phyloP scores from a whole-genome alignment of 2,797 vertebrate species.

The Halcyon badia region DNA sequence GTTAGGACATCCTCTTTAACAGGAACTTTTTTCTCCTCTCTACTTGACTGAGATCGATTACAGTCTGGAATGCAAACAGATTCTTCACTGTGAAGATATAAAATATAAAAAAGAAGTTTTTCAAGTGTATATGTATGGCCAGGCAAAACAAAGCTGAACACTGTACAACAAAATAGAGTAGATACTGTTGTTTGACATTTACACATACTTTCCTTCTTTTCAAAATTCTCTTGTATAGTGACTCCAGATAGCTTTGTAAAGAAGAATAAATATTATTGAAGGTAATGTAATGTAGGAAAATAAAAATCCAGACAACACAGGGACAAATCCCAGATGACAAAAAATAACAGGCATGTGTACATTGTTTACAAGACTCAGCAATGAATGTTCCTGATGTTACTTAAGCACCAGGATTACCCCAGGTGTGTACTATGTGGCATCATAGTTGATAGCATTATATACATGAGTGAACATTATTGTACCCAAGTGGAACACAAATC shows the following conservation, averaged over 20 bases:
- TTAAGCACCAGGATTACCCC: not conserved
- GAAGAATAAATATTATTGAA: not conserved
- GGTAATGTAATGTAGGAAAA: not conserved
- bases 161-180: not conserved
- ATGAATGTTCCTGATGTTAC: not conserved
- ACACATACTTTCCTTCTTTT: not conserved
- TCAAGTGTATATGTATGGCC: not conserved
- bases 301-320: not conserved
- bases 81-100: conserved; percentile 62
- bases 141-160: conserved; percentile 28
- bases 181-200: conserved; percentile 32
- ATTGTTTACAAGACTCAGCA: not conserved
- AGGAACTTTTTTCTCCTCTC: conserved; percentile 63
- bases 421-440: not conserved
- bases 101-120: conserved; percentile 58
- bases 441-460: not conserved
- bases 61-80: conserved; percentile 69
- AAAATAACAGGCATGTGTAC: not conserved
- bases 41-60: conserved; percentile 69
- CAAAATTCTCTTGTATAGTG: not conserved
- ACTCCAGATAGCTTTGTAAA: conserved; percentile 9
- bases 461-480: not conserved
- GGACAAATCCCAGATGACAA: not conserved
- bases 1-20: conserved; percentile 58
- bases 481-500: not conserved